Percentiles rank a stretch among this genome's conserved stretches.
Conservation (phyloP, 2,888 invertebrate genomes). For the Drosophila barbarae region DNA sequence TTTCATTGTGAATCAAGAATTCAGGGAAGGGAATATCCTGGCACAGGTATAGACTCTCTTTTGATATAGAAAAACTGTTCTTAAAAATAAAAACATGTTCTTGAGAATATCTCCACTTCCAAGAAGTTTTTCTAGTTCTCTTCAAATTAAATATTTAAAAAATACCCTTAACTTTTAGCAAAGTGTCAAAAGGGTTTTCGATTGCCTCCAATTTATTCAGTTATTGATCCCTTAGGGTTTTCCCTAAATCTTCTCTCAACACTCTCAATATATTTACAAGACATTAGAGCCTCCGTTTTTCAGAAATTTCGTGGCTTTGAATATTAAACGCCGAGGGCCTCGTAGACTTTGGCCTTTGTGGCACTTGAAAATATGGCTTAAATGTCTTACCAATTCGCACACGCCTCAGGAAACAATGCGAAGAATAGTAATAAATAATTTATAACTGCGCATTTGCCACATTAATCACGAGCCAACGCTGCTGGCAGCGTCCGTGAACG, state of each 20-base stretch:
- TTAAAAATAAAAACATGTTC: not conserved
- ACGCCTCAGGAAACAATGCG: conserved; percentile 68
- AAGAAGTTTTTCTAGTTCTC: no score
- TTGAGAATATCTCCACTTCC: no score
- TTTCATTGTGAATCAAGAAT: conserved; percentile 30
- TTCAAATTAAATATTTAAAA: not conserved
- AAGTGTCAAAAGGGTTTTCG: not conserved
- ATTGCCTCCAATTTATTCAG: conserved; percentile 5
- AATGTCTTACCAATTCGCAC: conserved; percentile 66
- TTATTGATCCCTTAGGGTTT: not conserved
- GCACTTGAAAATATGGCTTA: conserved; percentile 63
- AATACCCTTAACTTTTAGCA: not conserved
- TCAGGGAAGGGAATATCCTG: no score
- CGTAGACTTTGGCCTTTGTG: conserved; percentile 21
- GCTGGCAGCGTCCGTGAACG: not conserved
- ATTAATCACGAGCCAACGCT: conserved; percentile 65
- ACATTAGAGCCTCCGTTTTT: conserved; percentile 6
- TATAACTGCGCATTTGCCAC: conserved; percentile 74
- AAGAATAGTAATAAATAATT: conserved; percentile 72
- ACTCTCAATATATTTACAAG: conserved; percentile 9
- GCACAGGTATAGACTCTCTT: not conserved
- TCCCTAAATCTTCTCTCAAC: conserved; percentile 2
- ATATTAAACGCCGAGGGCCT: conserved; percentile 27
- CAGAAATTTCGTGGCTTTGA: conserved; percentile 22
- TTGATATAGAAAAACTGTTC: no score